Evolutionary conservation across 1,140 invertebrate genomes (phyloP).

Genomic region (Drosophila sucinea): DNA sequence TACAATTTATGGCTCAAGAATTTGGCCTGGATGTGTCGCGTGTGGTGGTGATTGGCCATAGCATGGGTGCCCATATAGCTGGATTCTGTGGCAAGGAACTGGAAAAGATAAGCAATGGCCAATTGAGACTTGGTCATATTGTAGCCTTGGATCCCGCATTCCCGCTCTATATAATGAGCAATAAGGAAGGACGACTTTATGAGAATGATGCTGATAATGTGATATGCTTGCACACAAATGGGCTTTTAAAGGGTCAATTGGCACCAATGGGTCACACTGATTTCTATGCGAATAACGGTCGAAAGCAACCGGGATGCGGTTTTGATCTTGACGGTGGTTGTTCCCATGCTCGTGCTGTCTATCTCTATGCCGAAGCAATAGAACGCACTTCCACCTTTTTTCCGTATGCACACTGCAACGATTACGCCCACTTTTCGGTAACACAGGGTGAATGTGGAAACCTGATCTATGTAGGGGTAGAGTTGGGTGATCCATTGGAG

Average conservation of each 20-base stretch:
- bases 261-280: conserved; percentile 84
- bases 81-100: conserved; percentile 69
- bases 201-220: conserved; percentile 85
- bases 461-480: neutral
- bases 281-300: conserved; percentile 84
- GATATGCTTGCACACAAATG: conserved; percentile 88
- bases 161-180: conserved; percentile 39
- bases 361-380: conserved; percentile 80
- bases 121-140: conserved; percentile 54
- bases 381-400: conserved; percentile 20
- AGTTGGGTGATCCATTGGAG: conserved; percentile 43
- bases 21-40: conserved; percentile 23
- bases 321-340: conserved; percentile 66
- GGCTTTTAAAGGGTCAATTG: conserved; percentile 83
- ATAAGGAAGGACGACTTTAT: conserved; percentile 82
- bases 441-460: conserved; percentile 6
- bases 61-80: conserved; percentile 83
- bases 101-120: conserved; percentile 23
- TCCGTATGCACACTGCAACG: conserved; percentile 23
- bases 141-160: conserved; percentile 82
- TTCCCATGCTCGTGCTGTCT: conserved; percentile 79
- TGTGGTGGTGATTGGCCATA: conserved; percentile 52
- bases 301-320: conserved; percentile 84
- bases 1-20: conserved; percentile 41
- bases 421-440: conserved; percentile 15